Conservation (phyloP, 2,113 vertebrate genomes). For the Tragulus kanchil region DNA sequence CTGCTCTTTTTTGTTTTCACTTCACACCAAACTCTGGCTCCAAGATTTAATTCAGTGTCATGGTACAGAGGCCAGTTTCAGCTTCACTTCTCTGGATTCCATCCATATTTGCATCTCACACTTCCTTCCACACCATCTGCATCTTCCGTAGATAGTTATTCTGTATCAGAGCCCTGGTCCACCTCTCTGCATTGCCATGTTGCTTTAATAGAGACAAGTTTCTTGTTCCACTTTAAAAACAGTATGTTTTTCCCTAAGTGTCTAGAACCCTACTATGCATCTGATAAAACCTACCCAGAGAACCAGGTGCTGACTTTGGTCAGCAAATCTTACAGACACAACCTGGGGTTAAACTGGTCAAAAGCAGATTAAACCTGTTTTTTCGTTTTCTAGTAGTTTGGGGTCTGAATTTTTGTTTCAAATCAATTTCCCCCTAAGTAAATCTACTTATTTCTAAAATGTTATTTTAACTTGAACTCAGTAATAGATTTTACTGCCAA, state of each 20-base stretch:
- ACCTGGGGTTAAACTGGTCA: neutral
- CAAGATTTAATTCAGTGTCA: neutral
- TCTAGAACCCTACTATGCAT: neutral
- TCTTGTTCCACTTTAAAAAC: constrained; percentile 9
- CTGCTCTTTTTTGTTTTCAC: neutral
- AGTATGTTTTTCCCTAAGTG: neutral
- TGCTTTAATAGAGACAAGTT: neutral
- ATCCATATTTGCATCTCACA: neutral
- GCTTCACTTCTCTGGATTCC: neutral
- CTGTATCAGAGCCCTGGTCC: neutral
- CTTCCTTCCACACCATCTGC: accelerated
- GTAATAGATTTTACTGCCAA: neutral
- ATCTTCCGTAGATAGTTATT: neutral
- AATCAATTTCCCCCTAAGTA: neutral
- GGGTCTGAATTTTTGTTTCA: neutral
- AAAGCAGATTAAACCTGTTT: neutral
- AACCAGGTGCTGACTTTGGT: neutral
- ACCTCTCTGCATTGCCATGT: no score
- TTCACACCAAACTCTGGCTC: neutral
- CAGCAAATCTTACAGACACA: neutral
- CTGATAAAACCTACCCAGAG: neutral
- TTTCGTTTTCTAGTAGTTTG: neutral
- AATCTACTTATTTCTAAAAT: constrained; percentile 21
- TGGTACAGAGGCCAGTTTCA: neutral
- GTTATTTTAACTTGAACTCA: constrained; percentile 18